Evolutionary conservation across 2,797 vertebrate species (phyloP).

Genomic region (Heteromormyrus szaboi): DNA sequence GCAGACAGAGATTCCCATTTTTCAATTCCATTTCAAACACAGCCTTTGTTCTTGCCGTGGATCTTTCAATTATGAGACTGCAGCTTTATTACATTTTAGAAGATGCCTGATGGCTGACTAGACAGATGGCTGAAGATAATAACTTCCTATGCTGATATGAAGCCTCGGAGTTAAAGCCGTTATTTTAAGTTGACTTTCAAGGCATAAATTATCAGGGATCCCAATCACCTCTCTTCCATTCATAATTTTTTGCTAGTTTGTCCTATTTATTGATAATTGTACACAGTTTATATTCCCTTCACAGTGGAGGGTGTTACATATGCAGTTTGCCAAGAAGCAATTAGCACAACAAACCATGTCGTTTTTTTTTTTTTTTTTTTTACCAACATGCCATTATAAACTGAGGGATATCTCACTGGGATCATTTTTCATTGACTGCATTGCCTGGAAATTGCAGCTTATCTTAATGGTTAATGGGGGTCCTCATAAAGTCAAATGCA

Average conservation of each 20-base stretch:
- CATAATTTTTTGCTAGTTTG: background rate
- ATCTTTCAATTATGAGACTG: background rate
- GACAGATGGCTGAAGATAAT: background rate
- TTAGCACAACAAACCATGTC: background rate
- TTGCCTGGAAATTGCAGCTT: background rate
- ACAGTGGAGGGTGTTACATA: background rate
- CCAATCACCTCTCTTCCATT: background rate
- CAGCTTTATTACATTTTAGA: background rate
- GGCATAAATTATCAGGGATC: background rate
- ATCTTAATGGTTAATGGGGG: background rate
- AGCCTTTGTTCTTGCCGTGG: background rate
- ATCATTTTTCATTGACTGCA: background rate
- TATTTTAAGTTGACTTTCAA: background rate
- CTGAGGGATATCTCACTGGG: background rate
- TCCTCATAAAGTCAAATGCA: background rate
- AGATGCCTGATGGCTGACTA: background rate
- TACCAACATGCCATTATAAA: background rate
- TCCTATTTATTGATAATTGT: background rate
- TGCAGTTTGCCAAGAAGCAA: slow-evolving; percentile 13
- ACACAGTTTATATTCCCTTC: background rate
- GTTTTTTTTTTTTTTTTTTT: background rate
- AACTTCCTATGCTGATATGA: background rate
- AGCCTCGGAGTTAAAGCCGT: background rate
- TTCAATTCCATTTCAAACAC: background rate
- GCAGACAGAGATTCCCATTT: background rate